phyloP scores from a whole-genome alignment of 2,797 vertebrate species.

The Serranus cabrilla region DNA sequence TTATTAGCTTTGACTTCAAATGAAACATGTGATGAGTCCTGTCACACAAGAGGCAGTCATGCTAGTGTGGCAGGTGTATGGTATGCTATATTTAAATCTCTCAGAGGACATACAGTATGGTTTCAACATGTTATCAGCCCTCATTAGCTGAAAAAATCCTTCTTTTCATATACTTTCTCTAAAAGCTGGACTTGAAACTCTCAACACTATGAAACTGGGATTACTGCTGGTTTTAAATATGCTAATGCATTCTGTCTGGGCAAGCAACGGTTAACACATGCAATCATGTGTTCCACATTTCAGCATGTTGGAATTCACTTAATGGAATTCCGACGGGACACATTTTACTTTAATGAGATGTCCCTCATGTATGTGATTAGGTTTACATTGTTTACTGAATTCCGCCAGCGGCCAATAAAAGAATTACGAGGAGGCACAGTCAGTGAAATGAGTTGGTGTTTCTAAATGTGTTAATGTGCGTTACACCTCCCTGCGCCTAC shows the following conservation, averaged over 20 bases:
- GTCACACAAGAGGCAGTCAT: slow-evolving; percentile 15
- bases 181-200: not conserved
- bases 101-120: not conserved
- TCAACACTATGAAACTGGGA: slow-evolving; percentile 5
- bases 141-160: slow-evolving; percentile 1
- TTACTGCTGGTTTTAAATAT: slow-evolving; percentile 29
- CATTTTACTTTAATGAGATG: slow-evolving; percentile 63
- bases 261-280: slow-evolving; percentile 13
- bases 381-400: slow-evolving; percentile 69
- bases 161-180: not conserved
- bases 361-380: slow-evolving; percentile 65
- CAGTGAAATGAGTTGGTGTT: slow-evolving; percentile 40
- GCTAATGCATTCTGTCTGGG: slow-evolving; percentile 22
- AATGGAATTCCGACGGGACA: slow-evolving; percentile 48
- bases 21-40: slow-evolving; percentile 40
- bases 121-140: slow-evolving; percentile 25
- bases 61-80: slow-evolving; percentile 14
- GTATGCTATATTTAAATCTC: slow-evolving; percentile 15
- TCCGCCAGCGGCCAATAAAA: slow-evolving; percentile 31
- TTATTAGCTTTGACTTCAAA: slow-evolving; percentile 60
- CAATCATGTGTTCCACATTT: slow-evolving; percentile 48
- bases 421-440: slow-evolving; percentile 28
- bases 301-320: slow-evolving; percentile 44
- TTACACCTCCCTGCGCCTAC: slow-evolving; percentile 13
- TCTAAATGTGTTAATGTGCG: slow-evolving; percentile 35